Base-by-base conservation (phyloP, 2,113 vertebrate genomes). In the Elgaria multicarinata region DNA sequence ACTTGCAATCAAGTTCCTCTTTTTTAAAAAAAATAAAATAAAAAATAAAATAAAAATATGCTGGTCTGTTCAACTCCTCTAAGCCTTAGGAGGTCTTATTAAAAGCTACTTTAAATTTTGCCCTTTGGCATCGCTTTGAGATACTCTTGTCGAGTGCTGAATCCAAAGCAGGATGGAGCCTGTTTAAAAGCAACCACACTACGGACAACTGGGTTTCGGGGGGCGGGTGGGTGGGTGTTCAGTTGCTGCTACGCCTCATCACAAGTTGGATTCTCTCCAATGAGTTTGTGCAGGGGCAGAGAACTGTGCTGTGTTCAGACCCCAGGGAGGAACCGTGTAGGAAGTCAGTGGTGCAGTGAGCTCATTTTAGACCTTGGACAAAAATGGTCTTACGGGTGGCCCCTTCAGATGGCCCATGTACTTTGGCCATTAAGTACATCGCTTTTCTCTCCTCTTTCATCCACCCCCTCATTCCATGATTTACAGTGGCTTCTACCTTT, bases 91-190 rank as follows among this genome's bases (percentile, higher is more conserved):
- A 93, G 93, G 90, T 93, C 92, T 94, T 95, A 95, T 87, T 94
- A 95, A 95, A 95, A 96, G 92, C 96, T 95, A 90, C 94, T 96
- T 95, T 96, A 95, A 95, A 94, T 94, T 90, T 90, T 95, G 91
- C 90, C 95, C 95, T 96, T 94, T 95, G 93, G 93, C 95, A 91
- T 87, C 46, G 89, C 92, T 94, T 94, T 94, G 91, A 95, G 94
- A 92, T 91, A 87, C 89, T 90, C 44, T 26, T 87, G 33, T 90
- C 31, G 4, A 10, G 90, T 88, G 83, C 92, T 80, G 91, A 88
- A 91, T 87, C 78, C 39, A 3, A 80, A 75, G 64, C 44, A 83
- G 89, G 64, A 90, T 67, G 58, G 89, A 93, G 88, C 10, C 0
- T 86, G 58, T 90, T 91, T 92, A 91, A 90, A 93, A 94, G 91